Evolutionary conservation across 2,113 vertebrate species (phyloP).

Genomic region (Brachyhypopomus gauderio): DNA sequence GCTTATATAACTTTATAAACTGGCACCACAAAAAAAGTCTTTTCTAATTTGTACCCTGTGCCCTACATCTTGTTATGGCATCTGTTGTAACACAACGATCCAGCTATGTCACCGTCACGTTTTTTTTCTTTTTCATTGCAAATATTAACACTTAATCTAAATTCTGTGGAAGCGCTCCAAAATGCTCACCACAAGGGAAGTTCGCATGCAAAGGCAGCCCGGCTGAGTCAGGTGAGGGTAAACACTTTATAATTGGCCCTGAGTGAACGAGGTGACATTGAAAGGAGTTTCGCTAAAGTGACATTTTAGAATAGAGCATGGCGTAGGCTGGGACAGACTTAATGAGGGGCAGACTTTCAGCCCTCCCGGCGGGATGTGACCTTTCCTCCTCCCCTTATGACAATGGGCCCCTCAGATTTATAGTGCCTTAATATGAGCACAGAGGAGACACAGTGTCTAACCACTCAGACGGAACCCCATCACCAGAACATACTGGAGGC

Average conservation of each 20-base stretch:
- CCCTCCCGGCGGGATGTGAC: constrained; percentile 70
- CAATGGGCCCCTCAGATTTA: constrained; percentile 73
- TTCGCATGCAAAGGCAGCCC: background rate
- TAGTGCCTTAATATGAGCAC: constrained; percentile 62
- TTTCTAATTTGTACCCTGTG: constrained; percentile 5
- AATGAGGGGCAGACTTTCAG: constrained; percentile 69
- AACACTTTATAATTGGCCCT: constrained; percentile 37
- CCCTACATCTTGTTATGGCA: constrained; percentile 2
- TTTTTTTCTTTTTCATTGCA: background rate
- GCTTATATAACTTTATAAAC: no score
- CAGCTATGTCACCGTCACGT: background rate
- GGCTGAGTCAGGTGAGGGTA: constrained; percentile 36
- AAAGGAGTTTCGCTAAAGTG: constrained; percentile 60
- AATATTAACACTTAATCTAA: constrained; percentile 15
- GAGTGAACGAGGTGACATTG: constrained; percentile 42
- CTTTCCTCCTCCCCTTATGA: constrained; percentile 71
- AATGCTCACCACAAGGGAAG: constrained; percentile 6
- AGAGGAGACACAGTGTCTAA: constrained; percentile 64
- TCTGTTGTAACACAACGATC: background rate
- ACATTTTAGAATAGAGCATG: constrained; percentile 67
- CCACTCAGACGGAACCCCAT: constrained; percentile 71
- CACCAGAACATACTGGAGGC: constrained; percentile 65
- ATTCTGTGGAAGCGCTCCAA: constrained; percentile 6
- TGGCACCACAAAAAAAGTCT: no score
- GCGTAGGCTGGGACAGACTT: constrained; percentile 63